Conservation (phyloP, 2,113 vertebrate species). For the Catharus bicknelli region DNA sequence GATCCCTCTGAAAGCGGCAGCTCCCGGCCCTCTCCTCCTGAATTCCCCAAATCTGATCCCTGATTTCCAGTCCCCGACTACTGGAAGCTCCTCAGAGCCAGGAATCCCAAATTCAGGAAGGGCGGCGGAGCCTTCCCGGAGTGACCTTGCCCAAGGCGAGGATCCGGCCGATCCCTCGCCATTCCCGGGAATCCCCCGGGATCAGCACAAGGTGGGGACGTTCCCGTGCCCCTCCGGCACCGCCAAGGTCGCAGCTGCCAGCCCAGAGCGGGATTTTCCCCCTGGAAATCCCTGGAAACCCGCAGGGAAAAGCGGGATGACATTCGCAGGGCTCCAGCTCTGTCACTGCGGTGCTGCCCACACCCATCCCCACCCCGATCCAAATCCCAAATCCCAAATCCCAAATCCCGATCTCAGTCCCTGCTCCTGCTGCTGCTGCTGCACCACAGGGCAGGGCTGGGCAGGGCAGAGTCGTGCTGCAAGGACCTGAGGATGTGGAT, state of each 20-base stretch:
- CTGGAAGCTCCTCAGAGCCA: background rate
- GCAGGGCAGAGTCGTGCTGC: background rate
- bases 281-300: background rate
- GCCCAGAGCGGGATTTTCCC: background rate
- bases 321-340: background rate
- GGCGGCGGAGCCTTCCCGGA: fast-evolving
- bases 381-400: background rate
- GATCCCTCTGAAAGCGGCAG: too few relatives aligned
- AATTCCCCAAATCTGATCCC: too few relatives aligned
- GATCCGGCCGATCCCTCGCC: too few relatives aligned
- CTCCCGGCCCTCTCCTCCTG: too few relatives aligned
- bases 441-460: background rate
- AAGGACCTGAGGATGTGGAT: too few relatives aligned
- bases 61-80: too few relatives aligned
- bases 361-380: background rate
- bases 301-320: fast-evolving
- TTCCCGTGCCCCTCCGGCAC: background rate
- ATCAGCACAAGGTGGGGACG: too few relatives aligned
- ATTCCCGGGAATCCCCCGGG: background rate
- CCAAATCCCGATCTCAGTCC: background rate
- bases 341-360: background rate
- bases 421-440: too few relatives aligned
- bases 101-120: fast-evolving
- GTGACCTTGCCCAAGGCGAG: background rate
- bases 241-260: background rate